phyloP scores from a whole-genome alignment of 2,888 invertebrate species.

The Steinernema carpocapsae region DNA sequence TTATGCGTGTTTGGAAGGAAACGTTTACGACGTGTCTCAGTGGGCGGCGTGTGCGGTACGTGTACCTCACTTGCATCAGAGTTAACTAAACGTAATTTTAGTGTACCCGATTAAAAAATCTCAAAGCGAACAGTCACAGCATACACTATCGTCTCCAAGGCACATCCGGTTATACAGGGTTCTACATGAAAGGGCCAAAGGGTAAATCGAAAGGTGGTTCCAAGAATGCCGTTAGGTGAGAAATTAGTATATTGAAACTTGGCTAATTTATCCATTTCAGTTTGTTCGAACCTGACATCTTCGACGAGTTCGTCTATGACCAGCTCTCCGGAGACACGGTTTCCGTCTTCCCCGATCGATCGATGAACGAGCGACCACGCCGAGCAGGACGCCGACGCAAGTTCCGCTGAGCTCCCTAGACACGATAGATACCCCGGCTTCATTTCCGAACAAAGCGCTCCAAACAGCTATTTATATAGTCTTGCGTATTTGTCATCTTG shows the following conservation, averaged over 20 bases:
- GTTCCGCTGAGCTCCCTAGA: slow-evolving; percentile 6
- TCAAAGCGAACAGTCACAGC: slow-evolving; percentile 12
- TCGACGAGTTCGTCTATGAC: slow-evolving; percentile 5
- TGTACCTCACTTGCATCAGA: no score
- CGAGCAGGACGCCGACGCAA: slow-evolving; percentile 23
- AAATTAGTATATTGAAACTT: neutral
- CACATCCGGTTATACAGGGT: slow-evolving; percentile 16
- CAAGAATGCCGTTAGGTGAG: neutral
- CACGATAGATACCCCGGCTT: no score
- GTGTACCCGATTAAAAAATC: slow-evolving; percentile 28
- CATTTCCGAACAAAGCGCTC: no score
- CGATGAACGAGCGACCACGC: neutral
- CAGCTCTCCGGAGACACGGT: slow-evolving; percentile 16
- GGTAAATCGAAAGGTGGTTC: neutral
- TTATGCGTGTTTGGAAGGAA: slow-evolving; percentile 28
- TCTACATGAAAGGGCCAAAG: neutral
- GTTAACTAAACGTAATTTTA: no score
- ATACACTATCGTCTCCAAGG: slow-evolving; percentile 25
- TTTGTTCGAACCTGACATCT: neutral
- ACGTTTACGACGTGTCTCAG: slow-evolving; percentile 22
- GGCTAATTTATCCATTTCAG: neutral
- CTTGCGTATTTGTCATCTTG: neutral
- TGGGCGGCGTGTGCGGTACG: slow-evolving; percentile 21
- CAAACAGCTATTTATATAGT: no score
- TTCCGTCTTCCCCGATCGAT: slow-evolving; percentile 19